Percentiles rank a stretch among this genome's conserved stretches.
Conservation (phyloP, 2,113 vertebrate species). For the Pteronura brasiliensis region DNA sequence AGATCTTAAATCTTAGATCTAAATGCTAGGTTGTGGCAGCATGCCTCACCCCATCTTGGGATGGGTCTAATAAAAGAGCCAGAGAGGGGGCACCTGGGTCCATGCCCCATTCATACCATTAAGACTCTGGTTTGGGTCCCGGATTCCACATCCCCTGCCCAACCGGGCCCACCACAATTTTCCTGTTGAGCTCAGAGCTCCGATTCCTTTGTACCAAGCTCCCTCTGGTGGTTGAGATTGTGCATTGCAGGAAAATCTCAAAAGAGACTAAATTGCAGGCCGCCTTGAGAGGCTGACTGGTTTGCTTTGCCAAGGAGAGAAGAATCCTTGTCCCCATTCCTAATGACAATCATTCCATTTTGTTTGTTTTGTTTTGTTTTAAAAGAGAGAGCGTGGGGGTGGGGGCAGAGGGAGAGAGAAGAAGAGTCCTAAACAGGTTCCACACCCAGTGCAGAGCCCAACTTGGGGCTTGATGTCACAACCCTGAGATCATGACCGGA, state of each 20-base stretch:
- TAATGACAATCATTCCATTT: not conserved
- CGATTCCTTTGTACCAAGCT: slow-evolving; percentile 24
- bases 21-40: not conserved
- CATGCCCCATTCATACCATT: not conserved
- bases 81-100: not conserved
- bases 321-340: not conserved
- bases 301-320: not conserved
- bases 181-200: not conserved
- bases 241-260: not conserved
- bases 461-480: not conserved
- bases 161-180: not conserved
- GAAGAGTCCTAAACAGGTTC: not conserved
- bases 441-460: not conserved
- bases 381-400: too few relatives aligned
- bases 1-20: not conserved
- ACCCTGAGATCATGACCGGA: not conserved
- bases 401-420: not conserved
- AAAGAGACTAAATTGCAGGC: not conserved
- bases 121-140: not conserved
- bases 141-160: not conserved
- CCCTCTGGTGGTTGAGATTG: slow-evolving; percentile 22
- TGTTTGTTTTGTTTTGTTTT: not conserved
- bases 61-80: not conserved
- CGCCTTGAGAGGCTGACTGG: not conserved
- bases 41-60: not conserved